Percentiles rank a stretch among this genome's conserved stretches.
These are phyloP conservation scores for Anser cygnoides DNA, from an alignment of 2,113 vertebrate species.

Conservation along the genomic window DNA sequence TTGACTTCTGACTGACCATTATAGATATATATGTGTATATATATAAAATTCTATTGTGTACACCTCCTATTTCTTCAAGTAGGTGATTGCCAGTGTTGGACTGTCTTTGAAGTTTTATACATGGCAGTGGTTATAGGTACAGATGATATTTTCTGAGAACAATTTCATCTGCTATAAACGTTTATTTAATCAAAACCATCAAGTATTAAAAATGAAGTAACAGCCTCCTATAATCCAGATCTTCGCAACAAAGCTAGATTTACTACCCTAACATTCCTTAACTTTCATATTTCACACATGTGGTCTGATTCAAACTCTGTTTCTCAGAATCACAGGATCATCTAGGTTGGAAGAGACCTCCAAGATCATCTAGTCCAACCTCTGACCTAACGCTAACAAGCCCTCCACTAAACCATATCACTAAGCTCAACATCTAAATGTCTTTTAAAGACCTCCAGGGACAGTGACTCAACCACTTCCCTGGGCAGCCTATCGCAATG, in stretches of 20 bases:
- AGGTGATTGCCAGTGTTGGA: not conserved
- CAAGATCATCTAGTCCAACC: too few relatives aligned
- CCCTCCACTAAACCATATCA: too few relatives aligned
- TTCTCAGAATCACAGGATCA: not conserved
- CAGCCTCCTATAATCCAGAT: not conserved
- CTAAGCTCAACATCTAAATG: too few relatives aligned
- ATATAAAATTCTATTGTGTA: not conserved
- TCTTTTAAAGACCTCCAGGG: too few relatives aligned
- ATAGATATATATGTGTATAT: too few relatives aligned
- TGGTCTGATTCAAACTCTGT: not conserved
- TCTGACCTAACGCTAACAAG: too few relatives aligned
- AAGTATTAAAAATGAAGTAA: not conserved
- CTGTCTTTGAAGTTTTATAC: not conserved
- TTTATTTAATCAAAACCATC: not conserved
- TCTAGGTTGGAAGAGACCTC: too few relatives aligned
- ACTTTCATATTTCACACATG: not conserved
- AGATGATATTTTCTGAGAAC: not conserved
- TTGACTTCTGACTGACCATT: not conserved
- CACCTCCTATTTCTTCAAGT: not conserved
- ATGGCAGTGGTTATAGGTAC: not conserved
- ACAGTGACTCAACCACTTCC: too few relatives aligned
- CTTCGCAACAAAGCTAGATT: not conserved
- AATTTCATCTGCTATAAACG: not conserved
- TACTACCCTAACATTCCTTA: not conserved
- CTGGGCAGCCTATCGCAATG: too few relatives aligned